Evolutionary conservation across 2,797 vertebrate species (phyloP).

Genomic region (Smutsia gigantea): DNA sequence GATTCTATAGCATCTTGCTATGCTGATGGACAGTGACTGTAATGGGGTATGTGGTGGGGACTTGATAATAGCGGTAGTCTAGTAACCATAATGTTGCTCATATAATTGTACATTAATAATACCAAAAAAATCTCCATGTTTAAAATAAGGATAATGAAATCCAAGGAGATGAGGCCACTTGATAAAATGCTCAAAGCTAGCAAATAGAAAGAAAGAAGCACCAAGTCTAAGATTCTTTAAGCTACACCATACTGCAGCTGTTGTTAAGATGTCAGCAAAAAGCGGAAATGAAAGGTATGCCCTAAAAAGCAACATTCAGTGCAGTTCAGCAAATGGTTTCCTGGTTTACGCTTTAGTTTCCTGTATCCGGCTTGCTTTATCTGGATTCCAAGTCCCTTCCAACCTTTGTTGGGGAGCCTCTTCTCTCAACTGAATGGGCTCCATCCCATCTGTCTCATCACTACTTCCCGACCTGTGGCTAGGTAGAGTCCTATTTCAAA

Average conservation of each 20-base stretch:
- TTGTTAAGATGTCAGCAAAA: background rate
- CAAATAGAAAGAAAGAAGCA: background rate
- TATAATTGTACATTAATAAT: too few species aligned
- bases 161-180: background rate
- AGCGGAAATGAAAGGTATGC: background rate
- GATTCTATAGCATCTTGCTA: too few species aligned
- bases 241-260: too few species aligned
- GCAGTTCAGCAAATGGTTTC: background rate
- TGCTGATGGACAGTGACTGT: too few species aligned
- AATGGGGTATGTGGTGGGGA: too few species aligned
- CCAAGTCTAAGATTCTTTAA: background rate
- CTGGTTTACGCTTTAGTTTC: background rate
- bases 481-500: background rate
- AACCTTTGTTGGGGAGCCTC: background rate
- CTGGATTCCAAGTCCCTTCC: background rate
- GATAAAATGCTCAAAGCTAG: background rate
- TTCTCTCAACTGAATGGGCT: background rate
- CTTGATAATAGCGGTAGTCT: too few species aligned
- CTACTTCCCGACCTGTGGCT: background rate
- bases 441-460: too few species aligned
- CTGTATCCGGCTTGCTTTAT: background rate
- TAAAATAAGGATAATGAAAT: constrained; percentile 39
- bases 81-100: too few species aligned
- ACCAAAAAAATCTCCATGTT: background rate
- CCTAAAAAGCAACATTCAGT: background rate